Evolutionary conservation across 2,888 invertebrate species (phyloP).

Genomic region (Mallateleia sp.): DNA sequence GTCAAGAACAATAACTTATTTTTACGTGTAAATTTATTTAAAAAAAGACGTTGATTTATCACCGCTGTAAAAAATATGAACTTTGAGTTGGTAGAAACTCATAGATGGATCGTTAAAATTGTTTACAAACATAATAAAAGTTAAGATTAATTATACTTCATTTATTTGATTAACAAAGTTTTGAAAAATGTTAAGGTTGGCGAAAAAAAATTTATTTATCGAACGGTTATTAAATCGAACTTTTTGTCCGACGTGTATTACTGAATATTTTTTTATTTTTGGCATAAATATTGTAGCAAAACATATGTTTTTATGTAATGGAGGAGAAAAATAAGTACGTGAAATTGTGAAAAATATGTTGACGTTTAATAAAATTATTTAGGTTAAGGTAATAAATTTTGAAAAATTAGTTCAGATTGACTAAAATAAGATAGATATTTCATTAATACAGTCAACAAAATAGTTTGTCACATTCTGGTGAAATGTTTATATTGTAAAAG

Average conservation of each 20-base stretch:
- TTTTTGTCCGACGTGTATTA: neutral
- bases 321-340: neutral
- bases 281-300: neutral
- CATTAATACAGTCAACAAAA: too few species aligned
- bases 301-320: neutral
- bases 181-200: neutral
- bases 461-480: too few species aligned
- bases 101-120: conserved; percentile 6
- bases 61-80: conserved; percentile 12
- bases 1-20: conserved; percentile 45
- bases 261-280: neutral
- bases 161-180: neutral
- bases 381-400: neutral
- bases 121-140: conserved; percentile 35
- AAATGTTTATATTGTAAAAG: neutral
- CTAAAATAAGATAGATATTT: neutral
- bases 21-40: conserved; percentile 26
- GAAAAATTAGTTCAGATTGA: neutral
- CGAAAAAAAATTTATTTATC: neutral
- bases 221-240: neutral
- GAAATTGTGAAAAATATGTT: neutral
- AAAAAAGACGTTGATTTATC: conserved; percentile 42
- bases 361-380: neutral
- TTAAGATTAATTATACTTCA: neutral
- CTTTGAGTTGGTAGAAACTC: conserved; percentile 32